phyloP scores from a whole-genome alignment of 2,797 vertebrate species.

The Danionella dracula region DNA sequence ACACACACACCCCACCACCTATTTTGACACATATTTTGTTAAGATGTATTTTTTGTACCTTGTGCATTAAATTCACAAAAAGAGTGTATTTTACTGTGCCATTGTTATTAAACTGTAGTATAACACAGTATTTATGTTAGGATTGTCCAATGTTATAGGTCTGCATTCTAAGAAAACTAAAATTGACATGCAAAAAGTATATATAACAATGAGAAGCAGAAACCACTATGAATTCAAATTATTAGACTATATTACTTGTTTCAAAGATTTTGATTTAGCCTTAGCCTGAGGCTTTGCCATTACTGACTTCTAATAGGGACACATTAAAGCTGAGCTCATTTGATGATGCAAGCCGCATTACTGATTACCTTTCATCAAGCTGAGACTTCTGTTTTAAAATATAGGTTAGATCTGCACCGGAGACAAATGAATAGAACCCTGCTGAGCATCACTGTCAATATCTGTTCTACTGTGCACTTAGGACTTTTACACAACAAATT shows the following conservation, averaged over 20 bases:
- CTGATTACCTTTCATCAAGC: constrained; percentile 68
- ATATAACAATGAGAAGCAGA: constrained; percentile 1
- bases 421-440: constrained; percentile 43
- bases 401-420: constrained; percentile 70
- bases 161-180: no score
- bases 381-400: constrained; percentile 70
- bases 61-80: no score
- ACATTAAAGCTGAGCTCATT: constrained; percentile 60
- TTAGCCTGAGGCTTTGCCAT: constrained; percentile 36
- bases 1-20: no score
- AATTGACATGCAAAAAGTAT: neutral
- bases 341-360: constrained; percentile 64
- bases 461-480: constrained; percentile 38
- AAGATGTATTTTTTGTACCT: no score
- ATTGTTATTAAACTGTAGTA: no score
- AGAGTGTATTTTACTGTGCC: no score
- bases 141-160: no score
- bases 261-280: constrained; percentile 26
- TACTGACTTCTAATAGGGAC: constrained; percentile 32
- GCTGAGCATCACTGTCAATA: constrained; percentile 34
- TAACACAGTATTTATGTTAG: no score
- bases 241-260: constrained; percentile 19
- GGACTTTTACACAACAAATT: constrained; percentile 29
- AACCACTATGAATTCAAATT: constrained; percentile 11
- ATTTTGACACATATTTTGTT: no score